These are phyloP conservation scores for Pitangus sulphuratus DNA, from an alignment of 2,797 vertebrate genomes.

Conservation along the genomic window DNA sequence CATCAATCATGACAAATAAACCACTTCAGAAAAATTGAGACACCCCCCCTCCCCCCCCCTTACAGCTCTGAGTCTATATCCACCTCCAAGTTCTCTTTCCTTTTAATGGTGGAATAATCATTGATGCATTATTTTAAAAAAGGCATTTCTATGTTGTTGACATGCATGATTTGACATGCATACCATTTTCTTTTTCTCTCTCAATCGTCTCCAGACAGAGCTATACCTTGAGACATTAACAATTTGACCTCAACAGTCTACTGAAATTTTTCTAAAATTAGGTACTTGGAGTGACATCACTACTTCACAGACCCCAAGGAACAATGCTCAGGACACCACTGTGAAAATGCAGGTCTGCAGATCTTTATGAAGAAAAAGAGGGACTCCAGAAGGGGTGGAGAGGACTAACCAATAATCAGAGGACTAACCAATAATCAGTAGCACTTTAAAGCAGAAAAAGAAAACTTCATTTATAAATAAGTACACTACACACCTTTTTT, in stretches of 20 bases:
- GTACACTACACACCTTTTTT: not conserved
- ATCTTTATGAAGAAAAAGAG: not conserved
- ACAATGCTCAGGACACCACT: not conserved
- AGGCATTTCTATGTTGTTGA: not conserved
- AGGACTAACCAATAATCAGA: not conserved
- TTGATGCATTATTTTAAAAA: not conserved
- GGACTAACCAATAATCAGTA: not conserved
- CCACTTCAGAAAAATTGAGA: not conserved
- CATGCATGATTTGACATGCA: not conserved
- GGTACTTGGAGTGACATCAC: not conserved
- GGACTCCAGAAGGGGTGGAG: not conserved
- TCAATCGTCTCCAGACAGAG: not conserved
- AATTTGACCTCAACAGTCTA: not conserved
- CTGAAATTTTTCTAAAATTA: not conserved
- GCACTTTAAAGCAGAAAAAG: not conserved
- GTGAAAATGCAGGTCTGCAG: not conserved
- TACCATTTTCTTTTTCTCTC: not conserved
- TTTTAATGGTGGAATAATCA: not conserved
- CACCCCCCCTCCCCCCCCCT: accelerated
- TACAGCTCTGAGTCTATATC: not conserved
- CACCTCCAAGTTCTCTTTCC: not conserved
- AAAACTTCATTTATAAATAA: not conserved
- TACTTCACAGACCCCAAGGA: not conserved
- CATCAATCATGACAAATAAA: not conserved
- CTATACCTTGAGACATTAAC: not conserved